These are phyloP conservation scores for Diorhabda sublineata DNA, from an alignment of 1,140 invertebrate species.

Conservation along the genomic window DNA sequence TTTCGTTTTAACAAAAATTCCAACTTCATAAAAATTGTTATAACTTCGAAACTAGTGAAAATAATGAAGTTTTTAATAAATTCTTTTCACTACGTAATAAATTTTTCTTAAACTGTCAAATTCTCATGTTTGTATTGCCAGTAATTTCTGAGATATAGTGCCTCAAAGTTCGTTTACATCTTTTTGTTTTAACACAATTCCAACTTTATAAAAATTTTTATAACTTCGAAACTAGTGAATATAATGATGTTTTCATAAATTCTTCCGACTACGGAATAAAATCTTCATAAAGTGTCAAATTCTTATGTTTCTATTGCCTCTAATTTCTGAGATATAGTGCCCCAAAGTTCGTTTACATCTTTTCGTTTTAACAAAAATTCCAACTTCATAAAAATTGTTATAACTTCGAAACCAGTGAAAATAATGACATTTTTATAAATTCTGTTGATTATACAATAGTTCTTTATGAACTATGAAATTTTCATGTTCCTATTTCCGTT, in stretches of 20 bases:
- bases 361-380: conserved; percentile 13
- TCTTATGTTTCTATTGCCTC: too few species aligned
- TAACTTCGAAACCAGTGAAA: background rate
- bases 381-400: background rate
- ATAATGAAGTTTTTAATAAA: too few species aligned
- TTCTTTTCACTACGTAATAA: too few species aligned
- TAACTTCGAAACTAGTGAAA: background rate
- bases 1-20: too few species aligned
- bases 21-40: background rate
- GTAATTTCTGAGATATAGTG: too few species aligned
- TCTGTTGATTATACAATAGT: background rate
- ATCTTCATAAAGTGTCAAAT: background rate
- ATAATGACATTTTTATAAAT: background rate
- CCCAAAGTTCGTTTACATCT: too few species aligned
- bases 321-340: too few species aligned
- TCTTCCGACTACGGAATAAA: background rate
- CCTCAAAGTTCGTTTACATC: too few species aligned
- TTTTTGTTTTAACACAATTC: conserved; percentile 14
- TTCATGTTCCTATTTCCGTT: too few species aligned
- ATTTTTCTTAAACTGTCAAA: background rate
- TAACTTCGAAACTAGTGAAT: background rate
- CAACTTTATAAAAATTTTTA: conserved; percentile 1
- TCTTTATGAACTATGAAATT: background rate
- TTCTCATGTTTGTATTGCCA: too few species aligned
- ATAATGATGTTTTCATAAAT: background rate